phyloP scores from a whole-genome alignment of 30 jellyfish, hydroid and myxozoan species.

The Phacellophora camtschatica region DNA sequence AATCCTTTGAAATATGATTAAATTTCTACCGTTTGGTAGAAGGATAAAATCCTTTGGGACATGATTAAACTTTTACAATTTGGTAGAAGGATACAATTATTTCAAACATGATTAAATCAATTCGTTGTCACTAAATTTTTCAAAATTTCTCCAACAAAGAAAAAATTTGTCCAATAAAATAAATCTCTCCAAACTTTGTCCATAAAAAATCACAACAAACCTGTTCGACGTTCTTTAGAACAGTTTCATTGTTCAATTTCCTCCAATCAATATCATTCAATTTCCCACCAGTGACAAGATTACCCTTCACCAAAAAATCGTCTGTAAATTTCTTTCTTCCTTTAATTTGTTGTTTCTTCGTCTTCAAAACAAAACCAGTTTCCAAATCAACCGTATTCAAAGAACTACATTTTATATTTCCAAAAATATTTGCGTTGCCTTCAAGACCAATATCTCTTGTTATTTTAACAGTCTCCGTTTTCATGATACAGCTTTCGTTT shows the following conservation, averaged over 20 bases:
- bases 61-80: no score
- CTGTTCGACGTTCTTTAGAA: conserved; percentile 19
- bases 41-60: no score
- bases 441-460: background rate
- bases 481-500: background rate
- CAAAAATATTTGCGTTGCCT: background rate
- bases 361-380: conserved; percentile 41
- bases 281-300: background rate
- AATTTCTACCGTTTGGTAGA: no score
- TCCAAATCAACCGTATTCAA: conserved; percentile 24
- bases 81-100: no score
- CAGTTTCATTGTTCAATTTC: conserved; percentile 12
- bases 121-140: no score
- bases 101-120: no score
- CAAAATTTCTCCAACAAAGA: background rate
- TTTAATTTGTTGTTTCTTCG: conserved; percentile 17
- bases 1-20: no score
- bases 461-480: background rate
- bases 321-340: conserved; percentile 11
- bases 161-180: background rate
- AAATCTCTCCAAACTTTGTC: background rate
- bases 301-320: conserved; percentile 11
- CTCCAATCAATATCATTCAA: conserved; percentile 29
- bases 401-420: background rate
- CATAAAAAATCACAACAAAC: background rate